These are phyloP conservation scores for Crepidodera aurea DNA, from an alignment of 2,888 invertebrate genomes.

Conservation along the genomic window DNA sequence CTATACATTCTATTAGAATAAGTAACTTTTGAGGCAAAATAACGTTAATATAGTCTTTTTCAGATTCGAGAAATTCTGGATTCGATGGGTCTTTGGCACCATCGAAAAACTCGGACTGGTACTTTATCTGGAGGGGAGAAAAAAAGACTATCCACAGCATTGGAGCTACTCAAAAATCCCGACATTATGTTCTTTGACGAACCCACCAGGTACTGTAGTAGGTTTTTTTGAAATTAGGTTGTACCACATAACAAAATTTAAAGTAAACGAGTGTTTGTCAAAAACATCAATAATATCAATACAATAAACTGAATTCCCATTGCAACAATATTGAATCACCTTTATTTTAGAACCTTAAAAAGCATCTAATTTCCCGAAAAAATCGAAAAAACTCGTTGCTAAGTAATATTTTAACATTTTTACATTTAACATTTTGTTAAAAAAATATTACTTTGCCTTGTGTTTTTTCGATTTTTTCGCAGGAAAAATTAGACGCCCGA, in stretches of 20 bases:
- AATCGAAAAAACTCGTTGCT: too few species aligned
- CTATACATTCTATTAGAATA: too few species aligned
- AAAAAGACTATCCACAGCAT: constrained; percentile 88
- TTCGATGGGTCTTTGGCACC: constrained; percentile 75
- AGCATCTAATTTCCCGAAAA: too few species aligned
- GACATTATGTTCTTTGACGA: constrained; percentile 94
- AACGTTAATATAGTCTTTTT: constrained; percentile 45
- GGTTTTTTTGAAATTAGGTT: neutral
- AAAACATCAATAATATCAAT: too few species aligned
- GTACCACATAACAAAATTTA: neutral
- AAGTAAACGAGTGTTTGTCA: neutral
- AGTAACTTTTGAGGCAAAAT: neutral
- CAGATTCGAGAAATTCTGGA: constrained; percentile 83
- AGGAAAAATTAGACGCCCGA: too few species aligned
- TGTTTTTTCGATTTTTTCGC: too few species aligned
- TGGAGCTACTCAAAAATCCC: constrained; percentile 91
- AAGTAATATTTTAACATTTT: too few species aligned
- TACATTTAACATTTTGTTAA: too few species aligned
- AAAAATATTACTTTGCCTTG: too few species aligned
- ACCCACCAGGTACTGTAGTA: constrained; percentile 72
- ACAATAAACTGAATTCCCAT: too few species aligned
- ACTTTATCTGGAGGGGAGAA: constrained; percentile 88
- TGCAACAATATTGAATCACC: too few species aligned
- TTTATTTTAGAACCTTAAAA: too few species aligned
- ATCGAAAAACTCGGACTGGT: constrained; percentile 72